phyloP scores from a whole-genome alignment of 2,113 vertebrate species.

The Myanophis thanlyinensis region DNA sequence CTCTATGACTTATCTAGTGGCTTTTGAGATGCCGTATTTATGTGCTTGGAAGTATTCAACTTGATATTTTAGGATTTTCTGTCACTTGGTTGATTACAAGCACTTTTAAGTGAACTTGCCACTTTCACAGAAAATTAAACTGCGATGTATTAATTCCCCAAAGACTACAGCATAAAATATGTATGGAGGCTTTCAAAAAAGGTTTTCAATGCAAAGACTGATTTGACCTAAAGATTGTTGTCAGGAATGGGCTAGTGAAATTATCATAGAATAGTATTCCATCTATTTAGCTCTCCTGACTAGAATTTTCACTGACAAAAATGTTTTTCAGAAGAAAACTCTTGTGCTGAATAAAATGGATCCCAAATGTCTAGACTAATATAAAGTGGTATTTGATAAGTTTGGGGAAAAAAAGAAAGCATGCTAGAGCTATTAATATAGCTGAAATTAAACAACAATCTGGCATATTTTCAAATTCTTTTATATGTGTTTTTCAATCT shows the following conservation, averaged over 20 bases:
- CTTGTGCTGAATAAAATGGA: neutral
- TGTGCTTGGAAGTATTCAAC: neutral
- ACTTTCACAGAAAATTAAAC: constrained; percentile 27
- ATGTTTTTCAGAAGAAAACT: neutral
- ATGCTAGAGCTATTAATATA: neutral
- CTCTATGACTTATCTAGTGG: neutral
- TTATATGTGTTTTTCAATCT: neutral
- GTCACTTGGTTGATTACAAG: constrained; percentile 5
- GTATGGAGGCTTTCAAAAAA: neutral
- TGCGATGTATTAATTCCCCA: neutral
- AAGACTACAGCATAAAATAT: constrained; percentile 14
- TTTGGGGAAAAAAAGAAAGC: neutral
- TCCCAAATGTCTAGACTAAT: neutral
- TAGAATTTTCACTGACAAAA: neutral
- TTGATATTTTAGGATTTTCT: neutral
- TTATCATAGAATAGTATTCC: constrained; percentile 1
- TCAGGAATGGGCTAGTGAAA: constrained; percentile 20
- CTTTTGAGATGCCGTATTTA: neutral
- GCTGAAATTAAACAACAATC: neutral
- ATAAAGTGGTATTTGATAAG: neutral
- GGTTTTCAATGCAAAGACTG: neutral
- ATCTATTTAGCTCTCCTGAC: neutral
- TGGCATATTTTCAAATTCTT: neutral
- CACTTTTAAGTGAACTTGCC: neutral
- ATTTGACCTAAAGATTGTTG: neutral